Percentiles rank a stretch among this genome's conserved stretches.
Evolutionary conservation across 2,888 invertebrate genomes (phyloP).

Genomic region (Hyles lineata): DNA sequence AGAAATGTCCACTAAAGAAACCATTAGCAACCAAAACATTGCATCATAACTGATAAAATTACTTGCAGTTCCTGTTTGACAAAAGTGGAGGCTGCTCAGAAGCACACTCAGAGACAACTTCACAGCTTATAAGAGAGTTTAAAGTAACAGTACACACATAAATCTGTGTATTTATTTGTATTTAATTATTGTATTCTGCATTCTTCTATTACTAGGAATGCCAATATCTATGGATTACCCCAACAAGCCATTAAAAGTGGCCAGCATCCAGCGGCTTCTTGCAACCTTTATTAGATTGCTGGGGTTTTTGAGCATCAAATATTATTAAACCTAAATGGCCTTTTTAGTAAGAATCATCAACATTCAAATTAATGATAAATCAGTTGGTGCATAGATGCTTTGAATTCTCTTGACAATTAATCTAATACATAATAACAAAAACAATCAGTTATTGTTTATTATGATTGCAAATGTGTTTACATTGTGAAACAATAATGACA

Average conservation of each 20-base stretch:
- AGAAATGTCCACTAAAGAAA: neutral
- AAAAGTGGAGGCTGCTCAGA: conserved; percentile 10
- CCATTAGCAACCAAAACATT: neutral
- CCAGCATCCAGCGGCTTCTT: no score
- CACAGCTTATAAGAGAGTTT: neutral
- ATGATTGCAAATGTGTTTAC: neutral
- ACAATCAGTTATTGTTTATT: conserved; percentile 1
- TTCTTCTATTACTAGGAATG: no score
- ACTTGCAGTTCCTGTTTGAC: conserved; percentile 14
- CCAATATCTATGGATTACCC: no score
- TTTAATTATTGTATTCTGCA: neutral
- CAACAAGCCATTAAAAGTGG: no score
- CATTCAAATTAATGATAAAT: no score
- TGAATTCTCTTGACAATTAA: no score
- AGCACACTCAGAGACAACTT: neutral
- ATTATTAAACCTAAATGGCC: no score
- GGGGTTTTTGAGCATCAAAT: no score
- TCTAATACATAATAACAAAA: neutral
- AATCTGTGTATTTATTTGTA: neutral
- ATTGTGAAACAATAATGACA: neutral
- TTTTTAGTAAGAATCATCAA: no score
- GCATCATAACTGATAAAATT: neutral
- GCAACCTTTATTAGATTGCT: no score
- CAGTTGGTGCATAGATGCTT: no score
- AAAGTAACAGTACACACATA: neutral